Evolutionary conservation across 2,113 vertebrate species (phyloP).

Genomic region (Noturus placidus): DNA sequence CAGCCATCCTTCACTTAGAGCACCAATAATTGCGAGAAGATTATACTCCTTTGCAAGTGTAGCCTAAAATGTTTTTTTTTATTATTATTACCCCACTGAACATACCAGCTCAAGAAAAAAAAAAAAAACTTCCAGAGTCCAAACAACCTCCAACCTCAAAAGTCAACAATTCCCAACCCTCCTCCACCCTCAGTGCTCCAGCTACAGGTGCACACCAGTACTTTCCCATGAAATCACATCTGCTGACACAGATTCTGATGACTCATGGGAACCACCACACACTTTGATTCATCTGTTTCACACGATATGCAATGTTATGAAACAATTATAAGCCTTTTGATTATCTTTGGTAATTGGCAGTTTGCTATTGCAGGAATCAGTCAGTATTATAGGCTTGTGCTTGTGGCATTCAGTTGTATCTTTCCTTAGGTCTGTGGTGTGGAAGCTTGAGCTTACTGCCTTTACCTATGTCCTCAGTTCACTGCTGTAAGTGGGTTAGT

Average conservation of each 20-base stretch:
- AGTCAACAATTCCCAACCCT: conserved; percentile 19
- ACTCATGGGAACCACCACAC: conserved; percentile 40
- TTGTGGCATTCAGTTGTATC: neutral
- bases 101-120: neutral
- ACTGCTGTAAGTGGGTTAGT: neutral
- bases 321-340: neutral
- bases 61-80: neutral
- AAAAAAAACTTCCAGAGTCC: neutral
- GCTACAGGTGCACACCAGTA: conserved; percentile 32
- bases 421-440: neutral
- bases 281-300: conserved; percentile 28
- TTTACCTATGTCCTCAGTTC: neutral
- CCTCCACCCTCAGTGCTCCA: neutral
- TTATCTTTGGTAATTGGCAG: neutral
- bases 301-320: neutral
- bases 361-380: neutral
- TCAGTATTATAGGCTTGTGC: conserved; percentile 5
- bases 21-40: neutral
- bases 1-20: neutral
- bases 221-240: conserved; percentile 35
- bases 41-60: neutral
- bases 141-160: conserved; percentile 1
- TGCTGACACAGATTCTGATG: conserved; percentile 28
- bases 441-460: neutral
- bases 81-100: neutral